Evolutionary conservation across 2,113 vertebrate species (phyloP).

Genomic region (Chloropsis hardwickii): DNA sequence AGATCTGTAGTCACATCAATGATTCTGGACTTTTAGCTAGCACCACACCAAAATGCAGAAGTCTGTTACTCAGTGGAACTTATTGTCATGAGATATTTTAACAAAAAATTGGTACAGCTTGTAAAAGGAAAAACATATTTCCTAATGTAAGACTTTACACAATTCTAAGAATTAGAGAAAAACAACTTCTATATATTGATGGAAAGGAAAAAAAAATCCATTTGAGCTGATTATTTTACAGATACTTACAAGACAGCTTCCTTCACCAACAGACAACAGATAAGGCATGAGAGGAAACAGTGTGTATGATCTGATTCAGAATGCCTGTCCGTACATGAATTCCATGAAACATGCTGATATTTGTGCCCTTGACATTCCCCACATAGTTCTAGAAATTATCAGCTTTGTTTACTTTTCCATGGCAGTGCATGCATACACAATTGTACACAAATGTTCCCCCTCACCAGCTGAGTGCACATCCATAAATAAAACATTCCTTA

Average conservation of each 20-base stretch:
- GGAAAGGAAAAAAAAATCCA: neutral
- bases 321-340: neutral
- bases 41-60: neutral
- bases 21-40: neutral
- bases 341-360: neutral
- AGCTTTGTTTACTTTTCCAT: constrained; percentile 27
- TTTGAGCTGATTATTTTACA: neutral
- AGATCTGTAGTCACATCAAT: neutral
- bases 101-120: neutral
- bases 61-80: neutral
- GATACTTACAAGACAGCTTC: neutral
- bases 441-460: neutral
- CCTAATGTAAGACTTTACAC: neutral
- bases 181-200: neutral
- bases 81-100: neutral
- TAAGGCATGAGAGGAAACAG: neutral
- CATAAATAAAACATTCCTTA: constrained; percentile 3
- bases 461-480: neutral
- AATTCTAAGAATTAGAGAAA: neutral
- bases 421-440: neutral
- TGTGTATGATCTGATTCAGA: neutral
- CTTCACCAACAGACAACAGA: neutral
- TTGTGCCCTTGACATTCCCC: neutral
- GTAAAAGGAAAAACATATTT: neutral
- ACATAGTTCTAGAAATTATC: constrained; percentile 14